Evolutionary conservation across 1,140 invertebrate species (phyloP), one percentile per base, ranked within the genome.

Genomic region (Brachystomella parvula): DNA sequence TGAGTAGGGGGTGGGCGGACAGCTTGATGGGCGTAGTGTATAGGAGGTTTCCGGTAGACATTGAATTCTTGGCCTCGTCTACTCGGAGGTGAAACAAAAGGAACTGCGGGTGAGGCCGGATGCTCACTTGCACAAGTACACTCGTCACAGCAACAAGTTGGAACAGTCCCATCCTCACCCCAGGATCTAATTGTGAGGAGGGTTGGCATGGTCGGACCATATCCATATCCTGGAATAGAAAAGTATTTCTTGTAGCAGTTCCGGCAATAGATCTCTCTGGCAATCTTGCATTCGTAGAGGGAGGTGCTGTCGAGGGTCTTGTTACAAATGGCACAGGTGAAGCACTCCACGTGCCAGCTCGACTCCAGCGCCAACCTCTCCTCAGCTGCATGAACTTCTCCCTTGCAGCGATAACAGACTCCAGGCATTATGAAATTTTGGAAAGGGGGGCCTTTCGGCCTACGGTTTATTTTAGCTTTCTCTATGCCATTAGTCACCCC

Each of bases 321-420:
- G 47, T 67, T 62, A n/a, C 66, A 67, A 33, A 67, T 63, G 17
- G 61, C 66, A 21, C 66, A 67, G 9, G 66, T 67, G 53, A 57
- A 67, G 39, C 66, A 67, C 21, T 63, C 60, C 19, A 63, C 2
- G 61, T 67, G 66, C 66, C 66, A 67, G 56, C 61, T 63, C 33
- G 31, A n/a, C 0, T 21, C 49, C 15, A 67, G 33, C n/a, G 60
- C 61, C 39, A 62, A 59, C 30, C 35, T 56, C 47, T 63, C 66
- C 47, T 67, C 66, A 49, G 66, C 66, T 24, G 66, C 66, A 32
- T 47, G 57, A 26, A 67, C 66, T 29, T 53, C 21, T 6, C 56
- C 24, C 12, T 61, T 61, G 39, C 66, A 67, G 17, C 66, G 47
- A 21, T 35, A 29, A 33, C 66, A 67, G 32, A 26, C 26, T 12